Conservation (phyloP, 2,888 invertebrate species). For the Caenorhabditis virilis region DNA sequence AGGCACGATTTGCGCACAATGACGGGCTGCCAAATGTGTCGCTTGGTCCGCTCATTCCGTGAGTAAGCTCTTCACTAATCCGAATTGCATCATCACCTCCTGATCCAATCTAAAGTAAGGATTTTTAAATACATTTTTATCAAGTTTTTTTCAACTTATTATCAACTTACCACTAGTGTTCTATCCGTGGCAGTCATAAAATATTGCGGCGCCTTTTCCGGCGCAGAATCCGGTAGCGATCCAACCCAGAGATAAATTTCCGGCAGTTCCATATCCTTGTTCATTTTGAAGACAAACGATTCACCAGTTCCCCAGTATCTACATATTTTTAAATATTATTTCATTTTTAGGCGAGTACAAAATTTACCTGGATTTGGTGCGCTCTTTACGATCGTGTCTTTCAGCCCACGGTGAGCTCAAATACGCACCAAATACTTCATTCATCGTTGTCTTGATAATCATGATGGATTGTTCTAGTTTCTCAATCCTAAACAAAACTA, state of each 20-base stretch:
- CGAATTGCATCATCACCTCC: constrained; percentile 66
- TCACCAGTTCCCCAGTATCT: constrained; percentile 63
- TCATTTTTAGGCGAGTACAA: neutral
- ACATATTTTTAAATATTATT: constrained; percentile 1
- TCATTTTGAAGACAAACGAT: constrained; percentile 62
- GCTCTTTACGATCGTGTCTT: constrained; percentile 59
- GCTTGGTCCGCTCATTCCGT: constrained; percentile 58
- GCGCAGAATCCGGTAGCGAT: constrained; percentile 41
- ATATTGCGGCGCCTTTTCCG: constrained; percentile 59
- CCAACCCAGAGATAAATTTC: constrained; percentile 64
- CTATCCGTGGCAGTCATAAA: constrained; percentile 65
- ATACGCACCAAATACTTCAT: constrained; percentile 65
- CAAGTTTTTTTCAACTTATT: neutral
- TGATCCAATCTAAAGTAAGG: constrained; percentile 59
- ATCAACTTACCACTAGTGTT: constrained; percentile 55
- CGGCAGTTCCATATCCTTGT: constrained; percentile 50
- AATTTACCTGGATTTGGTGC: constrained; percentile 50
- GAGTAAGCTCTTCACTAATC: constrained; percentile 63
- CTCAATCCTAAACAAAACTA: constrained; percentile 51
- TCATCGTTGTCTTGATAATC: constrained; percentile 55
- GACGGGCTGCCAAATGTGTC: constrained; percentile 62
- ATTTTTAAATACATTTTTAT: neutral
- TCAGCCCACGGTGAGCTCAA: constrained; percentile 63
- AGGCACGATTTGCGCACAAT: constrained; percentile 52
- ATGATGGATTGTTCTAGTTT: constrained; percentile 61